These are phyloP conservation scores for Eublepharis macularius DNA, from an alignment of 2,113 vertebrate genomes.

Conservation along the genomic window DNA sequence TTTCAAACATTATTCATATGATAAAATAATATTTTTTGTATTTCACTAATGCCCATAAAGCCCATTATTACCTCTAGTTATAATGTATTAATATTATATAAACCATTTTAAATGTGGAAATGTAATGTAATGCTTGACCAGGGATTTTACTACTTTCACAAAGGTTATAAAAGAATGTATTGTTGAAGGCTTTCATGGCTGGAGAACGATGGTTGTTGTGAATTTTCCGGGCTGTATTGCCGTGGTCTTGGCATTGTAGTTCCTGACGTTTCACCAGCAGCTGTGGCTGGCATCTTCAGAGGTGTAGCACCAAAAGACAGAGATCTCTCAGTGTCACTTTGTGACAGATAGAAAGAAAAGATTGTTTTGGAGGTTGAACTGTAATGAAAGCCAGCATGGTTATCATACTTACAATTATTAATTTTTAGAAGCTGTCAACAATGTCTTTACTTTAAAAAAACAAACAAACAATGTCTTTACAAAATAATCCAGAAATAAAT, in stretches of 20 bases:
- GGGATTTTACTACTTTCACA: background rate
- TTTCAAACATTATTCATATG: too few species aligned
- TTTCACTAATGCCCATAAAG: background rate
- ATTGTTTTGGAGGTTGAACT: background rate
- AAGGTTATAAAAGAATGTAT: too few species aligned
- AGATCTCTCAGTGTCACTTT: too few species aligned
- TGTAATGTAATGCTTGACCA: background rate
- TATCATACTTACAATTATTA: conserved; percentile 4
- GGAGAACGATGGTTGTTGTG: too few species aligned
- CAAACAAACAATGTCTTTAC: too few species aligned
- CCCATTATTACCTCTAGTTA: background rate
- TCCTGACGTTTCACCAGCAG: too few species aligned
- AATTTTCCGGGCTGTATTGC: too few species aligned
- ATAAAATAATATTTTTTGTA: background rate
- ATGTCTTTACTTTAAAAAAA: background rate
- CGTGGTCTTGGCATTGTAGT: too few species aligned
- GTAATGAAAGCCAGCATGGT: background rate
- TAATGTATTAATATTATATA: conserved; percentile 1
- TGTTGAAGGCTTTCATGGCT: too few species aligned
- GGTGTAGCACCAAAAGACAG: too few species aligned
- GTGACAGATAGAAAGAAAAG: background rate
- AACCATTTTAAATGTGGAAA: background rate
- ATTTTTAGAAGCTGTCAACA: background rate
- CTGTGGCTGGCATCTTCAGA: too few species aligned
- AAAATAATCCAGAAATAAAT: conserved; percentile 1